Evolutionary conservation across 2,888 invertebrate genomes (phyloP).

Genomic region (Drosophila affinis): DNA sequence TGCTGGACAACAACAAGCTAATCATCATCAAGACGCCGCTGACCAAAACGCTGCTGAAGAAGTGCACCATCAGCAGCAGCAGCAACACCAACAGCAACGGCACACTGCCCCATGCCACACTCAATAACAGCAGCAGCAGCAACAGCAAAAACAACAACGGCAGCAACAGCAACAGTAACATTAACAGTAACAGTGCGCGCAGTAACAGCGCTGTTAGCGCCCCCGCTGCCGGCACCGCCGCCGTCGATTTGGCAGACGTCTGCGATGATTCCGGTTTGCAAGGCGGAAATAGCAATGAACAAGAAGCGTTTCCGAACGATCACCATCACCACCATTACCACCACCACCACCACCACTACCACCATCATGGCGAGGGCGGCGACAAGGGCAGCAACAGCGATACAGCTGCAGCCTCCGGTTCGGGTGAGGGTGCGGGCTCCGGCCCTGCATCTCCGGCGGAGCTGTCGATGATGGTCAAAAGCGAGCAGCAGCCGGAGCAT

Average conservation of each 20-base stretch:
- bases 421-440: background rate
- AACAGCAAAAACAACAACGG: constrained; percentile 30
- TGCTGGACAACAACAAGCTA: constrained; percentile 34
- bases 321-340: constrained; percentile 64
- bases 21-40: constrained; percentile 76
- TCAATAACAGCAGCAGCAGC: constrained; percentile 30
- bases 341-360: constrained; percentile 66
- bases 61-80: constrained; percentile 66
- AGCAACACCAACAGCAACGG: constrained; percentile 36
- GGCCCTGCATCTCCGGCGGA: background rate
- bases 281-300: constrained; percentile 74
- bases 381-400: constrained; percentile 28
- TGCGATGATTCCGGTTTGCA: constrained; percentile 71
- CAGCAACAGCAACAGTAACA: background rate
- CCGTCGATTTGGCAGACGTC: background rate
- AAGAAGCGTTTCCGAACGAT: constrained; percentile 71
- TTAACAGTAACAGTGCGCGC: too few relatives aligned
- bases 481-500: constrained; percentile 25
- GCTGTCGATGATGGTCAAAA: constrained; percentile 16
- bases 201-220: background rate
- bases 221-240: background rate
- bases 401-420: constrained; percentile 1
- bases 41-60: constrained; percentile 75
- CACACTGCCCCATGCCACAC: constrained; percentile 18
- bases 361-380: constrained; percentile 56